These are phyloP conservation scores for Erynnis tages DNA, from an alignment of 2,888 invertebrate species.

Conservation along the genomic window DNA sequence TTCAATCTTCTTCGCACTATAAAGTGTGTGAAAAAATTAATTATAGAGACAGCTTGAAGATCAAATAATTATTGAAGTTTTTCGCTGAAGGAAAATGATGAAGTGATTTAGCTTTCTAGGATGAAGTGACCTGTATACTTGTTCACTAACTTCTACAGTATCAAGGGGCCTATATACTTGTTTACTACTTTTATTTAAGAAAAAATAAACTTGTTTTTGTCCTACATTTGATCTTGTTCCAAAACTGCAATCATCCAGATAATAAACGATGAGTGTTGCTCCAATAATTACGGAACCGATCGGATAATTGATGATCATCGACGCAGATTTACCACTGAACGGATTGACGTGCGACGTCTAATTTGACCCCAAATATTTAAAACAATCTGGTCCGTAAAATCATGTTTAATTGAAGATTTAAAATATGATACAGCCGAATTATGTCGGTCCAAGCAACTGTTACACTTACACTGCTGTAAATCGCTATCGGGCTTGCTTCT, in stretches of 20 bases:
- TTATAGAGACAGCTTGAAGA: too few relatives aligned
- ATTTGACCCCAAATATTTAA: not conserved
- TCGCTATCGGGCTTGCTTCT: too few relatives aligned
- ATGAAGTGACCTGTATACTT: too few relatives aligned
- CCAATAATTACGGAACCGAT: slow-evolving; percentile 19
- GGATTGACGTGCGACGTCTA: not conserved
- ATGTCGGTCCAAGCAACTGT: too few relatives aligned
- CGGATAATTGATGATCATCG: slow-evolving; percentile 11
- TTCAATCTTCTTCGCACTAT: not conserved
- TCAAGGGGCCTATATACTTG: too few relatives aligned
- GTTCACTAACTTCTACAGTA: too few relatives aligned
- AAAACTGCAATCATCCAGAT: slow-evolving; percentile 13
- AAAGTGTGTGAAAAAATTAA: not conserved
- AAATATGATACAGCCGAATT: not conserved
- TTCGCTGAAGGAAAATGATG: too few relatives aligned
- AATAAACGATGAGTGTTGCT: slow-evolving; percentile 5
- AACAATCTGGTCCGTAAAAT: too few relatives aligned
- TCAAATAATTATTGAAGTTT: too few relatives aligned
- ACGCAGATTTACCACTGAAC: slow-evolving; percentile 5
- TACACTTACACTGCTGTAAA: too few relatives aligned
- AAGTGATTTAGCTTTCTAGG: too few relatives aligned
- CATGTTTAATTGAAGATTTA: not conserved
- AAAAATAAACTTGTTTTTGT: not conserved
- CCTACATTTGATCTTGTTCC: slow-evolving; percentile 3
- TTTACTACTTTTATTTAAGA: too few relatives aligned